Percentiles rank a stretch among this genome's conserved stretches.
These are phyloP conservation scores for Planococcus citri DNA, from an alignment of 1,140 invertebrate species.

Conservation along the genomic window DNA sequence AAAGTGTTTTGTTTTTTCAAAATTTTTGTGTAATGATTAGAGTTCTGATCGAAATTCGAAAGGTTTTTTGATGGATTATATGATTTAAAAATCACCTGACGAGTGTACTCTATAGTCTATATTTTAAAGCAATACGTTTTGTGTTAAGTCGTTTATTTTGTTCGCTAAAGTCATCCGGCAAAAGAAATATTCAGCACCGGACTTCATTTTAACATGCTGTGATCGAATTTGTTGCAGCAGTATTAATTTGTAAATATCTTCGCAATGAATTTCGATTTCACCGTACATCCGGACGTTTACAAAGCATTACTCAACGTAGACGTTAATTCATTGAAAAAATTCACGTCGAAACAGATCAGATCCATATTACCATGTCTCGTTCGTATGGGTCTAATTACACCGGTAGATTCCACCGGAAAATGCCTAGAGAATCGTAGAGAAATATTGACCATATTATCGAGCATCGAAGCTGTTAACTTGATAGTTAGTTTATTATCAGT, in stretches of 20 bases:
- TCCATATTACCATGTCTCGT: conserved; percentile 84
- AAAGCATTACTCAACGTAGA: conserved; percentile 65
- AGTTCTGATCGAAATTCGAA: no score
- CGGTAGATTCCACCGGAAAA: conserved; percentile 67
- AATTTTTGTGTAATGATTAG: no score
- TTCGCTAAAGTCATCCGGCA: no score
- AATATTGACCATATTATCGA: conserved; percentile 74
- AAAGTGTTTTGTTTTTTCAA: no score
- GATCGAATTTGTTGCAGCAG: background rate
- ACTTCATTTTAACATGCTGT: no score
- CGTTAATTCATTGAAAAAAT: conserved; percentile 53
- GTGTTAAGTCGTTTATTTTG: no score
- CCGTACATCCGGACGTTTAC: conserved; percentile 51
- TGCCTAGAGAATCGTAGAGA: conserved; percentile 74
- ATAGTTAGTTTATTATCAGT: conserved; percentile 86
- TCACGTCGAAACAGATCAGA: conserved; percentile 58
- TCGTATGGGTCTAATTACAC: conserved; percentile 81
- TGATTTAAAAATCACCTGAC: no score
- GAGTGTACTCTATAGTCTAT: no score
- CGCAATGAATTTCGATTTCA: conserved; percentile 27
- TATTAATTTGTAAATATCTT: background rate
- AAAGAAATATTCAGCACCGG: no score
- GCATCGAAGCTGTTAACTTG: conserved; percentile 86
- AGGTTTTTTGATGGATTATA: no score
- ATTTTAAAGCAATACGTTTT: no score